phyloP scores from a whole-genome alignment of 1,140 invertebrate genomes.

The Manduca sexta region DNA sequence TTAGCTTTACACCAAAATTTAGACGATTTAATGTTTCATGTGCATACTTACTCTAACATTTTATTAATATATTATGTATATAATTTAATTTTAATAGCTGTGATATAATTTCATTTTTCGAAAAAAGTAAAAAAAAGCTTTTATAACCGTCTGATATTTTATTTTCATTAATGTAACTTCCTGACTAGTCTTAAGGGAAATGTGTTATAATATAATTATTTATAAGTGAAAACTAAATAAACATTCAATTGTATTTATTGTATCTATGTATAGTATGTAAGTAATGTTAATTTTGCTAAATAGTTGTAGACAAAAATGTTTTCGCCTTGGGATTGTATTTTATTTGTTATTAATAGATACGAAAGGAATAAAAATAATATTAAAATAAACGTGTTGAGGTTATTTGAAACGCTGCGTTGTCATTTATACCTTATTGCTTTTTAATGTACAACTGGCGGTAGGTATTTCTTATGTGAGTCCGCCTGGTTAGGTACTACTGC shows the following conservation, averaged over 20 bases:
- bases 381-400: conserved; percentile 5
- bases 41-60: conserved; percentile 17
- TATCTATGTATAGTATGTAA: conserved; percentile 44
- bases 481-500: too few relatives aligned
- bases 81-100: conserved; percentile 56
- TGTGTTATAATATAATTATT: conserved; percentile 42
- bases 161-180: conserved; percentile 32
- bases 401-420: too few relatives aligned
- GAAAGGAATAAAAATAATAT: conserved; percentile 53
- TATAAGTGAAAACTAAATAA: conserved; percentile 31
- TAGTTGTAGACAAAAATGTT: conserved; percentile 29
- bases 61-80: conserved; percentile 25
- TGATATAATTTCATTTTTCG: conserved; percentile 50
- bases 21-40: conserved; percentile 35
- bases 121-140: conserved; percentile 27
- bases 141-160: conserved; percentile 4
- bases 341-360: conserved; percentile 56
- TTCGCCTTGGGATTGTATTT: conserved; percentile 44
- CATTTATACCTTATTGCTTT: too few relatives aligned
- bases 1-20: conserved; percentile 69
- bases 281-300: conserved; percentile 19
- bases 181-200: conserved; percentile 64
- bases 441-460: too few relatives aligned
- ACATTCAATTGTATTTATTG: conserved; percentile 58
- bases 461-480: too few relatives aligned